Percentiles rank a stretch among this genome's conserved stretches.
phyloP scores from a whole-genome alignment of 1,140 invertebrate genomes.

The Brachystomella parvula region DNA sequence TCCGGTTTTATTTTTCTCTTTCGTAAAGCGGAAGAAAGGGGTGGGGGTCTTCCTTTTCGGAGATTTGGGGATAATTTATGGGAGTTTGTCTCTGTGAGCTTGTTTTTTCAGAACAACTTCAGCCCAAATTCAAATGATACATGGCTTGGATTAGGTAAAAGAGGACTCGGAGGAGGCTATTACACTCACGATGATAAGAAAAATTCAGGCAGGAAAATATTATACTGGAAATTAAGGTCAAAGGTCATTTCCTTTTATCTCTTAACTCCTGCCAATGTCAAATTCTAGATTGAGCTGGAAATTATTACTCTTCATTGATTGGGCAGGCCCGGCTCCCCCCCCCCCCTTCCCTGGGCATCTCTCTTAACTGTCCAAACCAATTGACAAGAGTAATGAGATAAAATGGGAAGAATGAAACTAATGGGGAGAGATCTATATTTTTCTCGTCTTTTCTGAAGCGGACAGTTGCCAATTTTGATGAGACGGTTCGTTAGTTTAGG shows the following conservation, averaged over 20 bases:
- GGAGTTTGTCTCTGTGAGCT: too few species aligned
- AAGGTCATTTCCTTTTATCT: background rate
- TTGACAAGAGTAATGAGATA: too few species aligned
- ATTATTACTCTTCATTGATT: too few species aligned
- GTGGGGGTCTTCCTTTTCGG: background rate
- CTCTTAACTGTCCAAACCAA: background rate
- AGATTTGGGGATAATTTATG: background rate
- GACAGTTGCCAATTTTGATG: constrained; percentile 12
- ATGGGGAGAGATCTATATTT: background rate
- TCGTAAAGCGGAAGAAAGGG: background rate
- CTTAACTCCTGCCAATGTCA: too few species aligned
- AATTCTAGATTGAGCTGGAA: too few species aligned
- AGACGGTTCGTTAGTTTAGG: background rate
- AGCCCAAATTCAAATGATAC: background rate
- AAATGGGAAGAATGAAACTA: too few species aligned
- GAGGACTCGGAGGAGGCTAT: constrained; percentile 1
- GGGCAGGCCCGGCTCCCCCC: too few species aligned
- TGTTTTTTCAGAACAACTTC: too few species aligned
- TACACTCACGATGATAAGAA: constrained; percentile 7
- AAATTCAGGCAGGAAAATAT: background rate
- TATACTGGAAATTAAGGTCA: background rate
- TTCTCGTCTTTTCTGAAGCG: background rate
- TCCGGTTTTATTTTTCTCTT: background rate
- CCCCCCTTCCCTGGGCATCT: too few species aligned
- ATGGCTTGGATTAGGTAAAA: background rate